Conservation (phyloP, 1,140 invertebrate genomes). For the Formica selysi region DNA sequence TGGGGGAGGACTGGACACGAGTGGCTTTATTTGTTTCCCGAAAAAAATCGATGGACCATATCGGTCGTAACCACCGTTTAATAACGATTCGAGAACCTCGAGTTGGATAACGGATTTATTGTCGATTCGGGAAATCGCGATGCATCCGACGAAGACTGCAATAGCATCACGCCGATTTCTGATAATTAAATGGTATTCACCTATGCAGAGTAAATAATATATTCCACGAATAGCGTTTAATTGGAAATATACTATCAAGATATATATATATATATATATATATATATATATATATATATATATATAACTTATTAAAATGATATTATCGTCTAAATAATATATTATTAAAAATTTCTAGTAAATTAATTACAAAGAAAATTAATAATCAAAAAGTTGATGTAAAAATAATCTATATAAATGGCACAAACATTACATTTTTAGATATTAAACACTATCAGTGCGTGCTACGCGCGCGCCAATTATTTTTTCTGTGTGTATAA, state of each 20-base stretch:
- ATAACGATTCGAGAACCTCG: conserved; percentile 21
- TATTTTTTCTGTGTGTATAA: too few relatives aligned
- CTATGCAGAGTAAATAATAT: not conserved
- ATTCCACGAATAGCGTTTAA: not conserved
- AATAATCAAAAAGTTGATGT: not conserved
- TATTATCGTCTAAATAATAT: not conserved
- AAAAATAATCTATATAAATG: not conserved
- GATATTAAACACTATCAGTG: too few relatives aligned
- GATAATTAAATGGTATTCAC: not conserved
- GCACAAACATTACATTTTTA: too few relatives aligned
- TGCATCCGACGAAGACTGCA: not conserved
- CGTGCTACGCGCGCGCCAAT: too few relatives aligned
- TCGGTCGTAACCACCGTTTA: conserved; percentile 57
- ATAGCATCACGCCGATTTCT: not conserved
- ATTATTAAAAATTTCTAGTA: not conserved
- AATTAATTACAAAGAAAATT: not conserved
- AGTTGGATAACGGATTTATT: conserved; percentile 14
- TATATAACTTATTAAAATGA: not conserved
- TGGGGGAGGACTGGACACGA: conserved; percentile 9
- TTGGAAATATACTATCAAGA: not conserved
- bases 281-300: too few relatives aligned
- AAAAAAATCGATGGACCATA: conserved; percentile 64
- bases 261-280: too few relatives aligned
- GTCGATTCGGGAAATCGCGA: conserved; percentile 25
- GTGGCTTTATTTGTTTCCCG: conserved; percentile 58